These are phyloP conservation scores for Xiphydria camelus DNA, from an alignment of 2,888 invertebrate genomes.

Conservation along the genomic window DNA sequence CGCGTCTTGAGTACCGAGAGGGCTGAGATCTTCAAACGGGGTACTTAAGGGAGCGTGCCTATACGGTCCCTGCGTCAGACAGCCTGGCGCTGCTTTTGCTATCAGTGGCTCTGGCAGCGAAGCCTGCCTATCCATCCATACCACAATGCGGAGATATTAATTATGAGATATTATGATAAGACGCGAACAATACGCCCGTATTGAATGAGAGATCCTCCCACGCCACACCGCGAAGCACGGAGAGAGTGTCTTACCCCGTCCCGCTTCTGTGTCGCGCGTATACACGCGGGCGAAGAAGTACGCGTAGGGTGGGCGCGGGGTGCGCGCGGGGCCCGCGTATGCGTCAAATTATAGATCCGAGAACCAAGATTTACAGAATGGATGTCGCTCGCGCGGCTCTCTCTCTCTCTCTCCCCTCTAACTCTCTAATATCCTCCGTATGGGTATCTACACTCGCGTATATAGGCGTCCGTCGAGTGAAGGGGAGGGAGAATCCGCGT, in stretches of 20 bases:
- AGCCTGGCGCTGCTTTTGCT: conserved; percentile 44
- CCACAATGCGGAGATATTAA: conserved; percentile 58
- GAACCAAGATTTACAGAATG: conserved; percentile 17
- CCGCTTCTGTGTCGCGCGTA: too few species aligned
- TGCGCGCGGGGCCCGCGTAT: conserved; percentile 3
- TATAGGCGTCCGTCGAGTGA: too few species aligned
- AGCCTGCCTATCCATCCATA: conserved; percentile 57
- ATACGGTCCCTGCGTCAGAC: conserved; percentile 39
- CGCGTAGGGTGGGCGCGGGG: too few species aligned
- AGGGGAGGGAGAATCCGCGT: conserved; percentile 20
- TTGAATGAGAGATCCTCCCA: conserved; percentile 49
- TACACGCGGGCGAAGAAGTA: too few species aligned
- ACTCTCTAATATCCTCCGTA: conserved; percentile 11
- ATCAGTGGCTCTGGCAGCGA: conserved; percentile 55
- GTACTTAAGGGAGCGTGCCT: conserved; percentile 27
- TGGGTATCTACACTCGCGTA: too few species aligned
- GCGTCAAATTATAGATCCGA: conserved; percentile 15
- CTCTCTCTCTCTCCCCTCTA: too few species aligned
- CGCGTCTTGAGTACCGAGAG: conserved; percentile 19
- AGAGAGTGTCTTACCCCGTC: conserved; percentile 15
- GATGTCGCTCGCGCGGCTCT: conserved; percentile 16
- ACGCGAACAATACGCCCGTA: conserved; percentile 57
- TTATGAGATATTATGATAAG: conserved; percentile 59
- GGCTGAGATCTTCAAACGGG: conserved; percentile 27
- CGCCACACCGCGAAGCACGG: conserved; percentile 15